Evolutionary conservation across 2,113 vertebrate species (phyloP).

Genomic region (Myrmophylax atrothorax): DNA sequence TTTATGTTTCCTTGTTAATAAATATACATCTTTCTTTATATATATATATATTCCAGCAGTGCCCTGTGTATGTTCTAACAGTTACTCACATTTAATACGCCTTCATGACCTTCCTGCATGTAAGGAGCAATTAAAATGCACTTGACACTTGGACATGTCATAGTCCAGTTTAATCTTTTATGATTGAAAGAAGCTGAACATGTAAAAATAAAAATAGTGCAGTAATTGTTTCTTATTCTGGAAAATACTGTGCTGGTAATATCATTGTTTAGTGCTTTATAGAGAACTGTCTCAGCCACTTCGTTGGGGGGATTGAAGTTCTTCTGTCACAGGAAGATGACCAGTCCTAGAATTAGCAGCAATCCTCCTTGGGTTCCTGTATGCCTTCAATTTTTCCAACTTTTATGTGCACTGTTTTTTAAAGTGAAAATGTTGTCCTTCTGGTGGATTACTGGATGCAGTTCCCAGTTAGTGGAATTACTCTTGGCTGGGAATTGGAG

Average conservation of each 20-base stretch:
- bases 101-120: background rate
- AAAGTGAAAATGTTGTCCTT: background rate
- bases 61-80: background rate
- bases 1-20: background rate
- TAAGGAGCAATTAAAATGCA: background rate
- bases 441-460: background rate
- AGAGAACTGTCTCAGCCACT: background rate
- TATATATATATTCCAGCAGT: background rate
- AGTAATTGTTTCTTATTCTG: background rate
- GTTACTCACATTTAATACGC: background rate
- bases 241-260: background rate
- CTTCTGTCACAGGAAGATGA: background rate
- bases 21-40: background rate
- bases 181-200: background rate
- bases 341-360: background rate
- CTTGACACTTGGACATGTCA: background rate
- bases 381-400: background rate
- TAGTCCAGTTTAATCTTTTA: background rate
- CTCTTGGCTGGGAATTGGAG: background rate
- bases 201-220: background rate
- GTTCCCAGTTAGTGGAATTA: background rate
- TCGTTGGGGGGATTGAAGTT: background rate
- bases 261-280: rapidly evolving
- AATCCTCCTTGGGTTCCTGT: background rate
- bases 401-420: background rate